Evolutionary conservation across 1,140 invertebrate genomes (phyloP), one percentile per base, ranked within the genome.

Genomic region (Apis dorsata): DNA sequence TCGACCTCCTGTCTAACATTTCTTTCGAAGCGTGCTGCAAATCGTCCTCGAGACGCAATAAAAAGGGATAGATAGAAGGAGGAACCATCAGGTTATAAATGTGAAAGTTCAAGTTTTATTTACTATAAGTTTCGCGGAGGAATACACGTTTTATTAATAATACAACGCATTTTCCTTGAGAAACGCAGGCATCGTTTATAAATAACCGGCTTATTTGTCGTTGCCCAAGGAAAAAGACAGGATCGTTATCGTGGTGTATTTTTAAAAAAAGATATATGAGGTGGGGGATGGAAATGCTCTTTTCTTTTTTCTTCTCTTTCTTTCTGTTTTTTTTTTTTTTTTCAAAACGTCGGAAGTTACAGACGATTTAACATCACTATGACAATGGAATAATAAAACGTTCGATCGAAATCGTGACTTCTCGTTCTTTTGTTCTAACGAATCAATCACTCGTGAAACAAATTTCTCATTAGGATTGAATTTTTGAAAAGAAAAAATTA

Each of bases 141-240:
- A 76, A 76, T 55, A 74, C 60, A 24, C 28, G 73, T 82, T 69
- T 44, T 77, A 82, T 82, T 77, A 82, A 76, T 77, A 82, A 77
- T 53, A 76, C 65, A 24, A 57, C 53, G 44, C n/a, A 76, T 69
- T 69, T 75, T 81, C 80, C 73, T 81, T 76, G 80, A 76, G 80
- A 53, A 53, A n/a, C 63, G 80, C 80, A 51, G 53, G 53, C 65
- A 76, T 60, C 63, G 80, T 60, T 59, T 77, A 81, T 81, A 81
- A 81, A 81, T 81, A 81, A 60, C 60, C 72, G 13, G 73, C 63
- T 74, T 81, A 81, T 81, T 81, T 81, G 71, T 63, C 71, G 79
- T 74, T 21, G 70, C 55, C 79, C 79, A 81, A 81, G 79, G 79
- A 53, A 75, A 66, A 81, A 57, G 71, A 81, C 51, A 21, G 71